Evolutionary conservation across 2,797 vertebrate species (phyloP).

Genomic region (Enteromius treurensis): DNA sequence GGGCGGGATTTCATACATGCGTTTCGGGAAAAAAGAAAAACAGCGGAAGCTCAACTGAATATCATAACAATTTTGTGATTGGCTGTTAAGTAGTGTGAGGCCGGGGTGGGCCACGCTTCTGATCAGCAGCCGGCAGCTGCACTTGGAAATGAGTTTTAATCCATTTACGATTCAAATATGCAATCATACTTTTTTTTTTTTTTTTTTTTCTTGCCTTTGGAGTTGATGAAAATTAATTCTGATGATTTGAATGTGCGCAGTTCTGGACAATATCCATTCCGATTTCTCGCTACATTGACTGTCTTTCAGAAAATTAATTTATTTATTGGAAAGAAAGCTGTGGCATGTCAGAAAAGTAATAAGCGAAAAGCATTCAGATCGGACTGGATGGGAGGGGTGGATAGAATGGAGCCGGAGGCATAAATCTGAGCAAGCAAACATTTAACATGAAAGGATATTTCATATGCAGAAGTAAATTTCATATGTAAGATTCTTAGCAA

Average conservation of each 20-base stretch:
- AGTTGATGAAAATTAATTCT: constrained; percentile 67
- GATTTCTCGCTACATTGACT: constrained; percentile 56
- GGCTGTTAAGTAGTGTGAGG: no score
- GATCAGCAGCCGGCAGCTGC: constrained; percentile 49
- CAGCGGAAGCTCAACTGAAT: no score
- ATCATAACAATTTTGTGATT: no score
- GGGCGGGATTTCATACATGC: no score
- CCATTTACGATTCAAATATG: constrained; percentile 57
- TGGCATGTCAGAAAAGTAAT: constrained; percentile 63
- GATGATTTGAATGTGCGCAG: constrained; percentile 62
- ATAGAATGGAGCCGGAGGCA: constrained; percentile 29
- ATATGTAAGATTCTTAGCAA: neutral
- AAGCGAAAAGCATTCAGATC: constrained; percentile 60
- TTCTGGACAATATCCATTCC: constrained; percentile 59
- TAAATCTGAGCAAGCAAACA: constrained; percentile 5
- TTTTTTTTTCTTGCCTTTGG: constrained; percentile 43
- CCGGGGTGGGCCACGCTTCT: no score
- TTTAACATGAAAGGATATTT: neutral
- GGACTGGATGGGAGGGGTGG: constrained; percentile 54
- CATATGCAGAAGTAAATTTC: neutral
- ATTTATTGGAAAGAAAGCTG: constrained; percentile 59
- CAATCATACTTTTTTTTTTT: constrained; percentile 33
- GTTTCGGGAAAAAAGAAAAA: no score
- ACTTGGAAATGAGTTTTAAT: constrained; percentile 55
- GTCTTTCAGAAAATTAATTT: constrained; percentile 69